Evolutionary conservation across 2,113 vertebrate genomes (phyloP).

Genomic region (Hippocampus abdominalis): DNA sequence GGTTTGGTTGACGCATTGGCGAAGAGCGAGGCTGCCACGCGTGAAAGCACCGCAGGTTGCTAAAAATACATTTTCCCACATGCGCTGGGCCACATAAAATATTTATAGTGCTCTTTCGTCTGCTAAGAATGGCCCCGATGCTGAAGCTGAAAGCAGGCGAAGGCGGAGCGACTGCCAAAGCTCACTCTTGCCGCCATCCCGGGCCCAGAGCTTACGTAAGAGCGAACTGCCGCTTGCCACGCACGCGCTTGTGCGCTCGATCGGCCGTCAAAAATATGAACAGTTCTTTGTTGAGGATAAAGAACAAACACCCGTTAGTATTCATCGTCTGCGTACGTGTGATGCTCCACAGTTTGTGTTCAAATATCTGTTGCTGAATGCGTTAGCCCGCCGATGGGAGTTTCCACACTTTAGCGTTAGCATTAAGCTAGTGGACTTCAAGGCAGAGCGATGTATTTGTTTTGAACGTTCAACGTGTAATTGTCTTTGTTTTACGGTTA

Average conservation of each 20-base stretch:
- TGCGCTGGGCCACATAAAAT: constrained; percentile 78
- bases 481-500: no score
- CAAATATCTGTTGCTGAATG: no score
- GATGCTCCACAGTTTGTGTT: no score
- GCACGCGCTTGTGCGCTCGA: constrained; percentile 22
- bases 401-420: no score
- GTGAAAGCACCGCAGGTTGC: constrained; percentile 42
- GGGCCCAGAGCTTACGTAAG: constrained; percentile 56
- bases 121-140: constrained; percentile 26
- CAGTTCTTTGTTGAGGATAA: no score
- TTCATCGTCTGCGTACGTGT: no score
- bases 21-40: background rate
- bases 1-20: background rate
- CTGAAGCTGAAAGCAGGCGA: background rate
- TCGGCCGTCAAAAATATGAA: constrained; percentile 9
- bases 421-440: no score
- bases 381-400: no score
- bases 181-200: constrained; percentile 29
- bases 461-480: no score
- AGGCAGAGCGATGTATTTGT: no score
- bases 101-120: constrained; percentile 73
- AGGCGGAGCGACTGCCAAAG: constrained; percentile 27
- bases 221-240: constrained; percentile 42
- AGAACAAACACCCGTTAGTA: no score
- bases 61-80: constrained; percentile 77